Percentiles rank a stretch among this genome's conserved stretches.
Evolutionary conservation across 2,113 vertebrate genomes (phyloP).

Genomic region (Notiomystis cincta): DNA sequence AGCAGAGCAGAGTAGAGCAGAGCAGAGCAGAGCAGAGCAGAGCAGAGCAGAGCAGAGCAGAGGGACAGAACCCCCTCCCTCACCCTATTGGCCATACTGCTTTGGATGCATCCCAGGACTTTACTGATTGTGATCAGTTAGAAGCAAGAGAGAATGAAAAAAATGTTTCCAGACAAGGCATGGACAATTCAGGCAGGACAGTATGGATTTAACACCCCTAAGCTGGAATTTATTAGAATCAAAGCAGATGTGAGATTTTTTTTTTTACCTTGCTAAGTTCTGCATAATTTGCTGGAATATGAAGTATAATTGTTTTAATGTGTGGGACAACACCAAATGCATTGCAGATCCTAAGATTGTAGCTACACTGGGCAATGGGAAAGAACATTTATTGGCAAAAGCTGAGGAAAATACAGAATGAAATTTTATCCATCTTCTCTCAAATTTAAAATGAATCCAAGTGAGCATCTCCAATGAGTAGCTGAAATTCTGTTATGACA

Average conservation of each 20-base stretch:
- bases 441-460: neutral
- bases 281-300: constrained; percentile 3
- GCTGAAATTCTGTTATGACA: neutral
- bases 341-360: constrained; percentile 8
- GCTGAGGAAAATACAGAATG: neutral
- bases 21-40: neutral
- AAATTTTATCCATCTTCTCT: neutral
- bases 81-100: fast-evolving
- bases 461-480: neutral
- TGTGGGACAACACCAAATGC: neutral
- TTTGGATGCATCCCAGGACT: neutral
- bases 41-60: neutral
- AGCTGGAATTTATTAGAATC: constrained; percentile 4
- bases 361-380: neutral
- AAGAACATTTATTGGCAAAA: neutral
- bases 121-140: neutral
- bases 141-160: neutral
- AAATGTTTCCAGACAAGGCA: neutral
- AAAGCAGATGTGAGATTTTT: neutral
- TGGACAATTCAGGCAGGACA: neutral
- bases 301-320: neutral
- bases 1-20: neutral
- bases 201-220: neutral
- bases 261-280: neutral
- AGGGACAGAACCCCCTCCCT: neutral